Base-by-base conservation (phyloP, 1,140 invertebrate genomes). In the Sarcophaga bullata region DNA sequence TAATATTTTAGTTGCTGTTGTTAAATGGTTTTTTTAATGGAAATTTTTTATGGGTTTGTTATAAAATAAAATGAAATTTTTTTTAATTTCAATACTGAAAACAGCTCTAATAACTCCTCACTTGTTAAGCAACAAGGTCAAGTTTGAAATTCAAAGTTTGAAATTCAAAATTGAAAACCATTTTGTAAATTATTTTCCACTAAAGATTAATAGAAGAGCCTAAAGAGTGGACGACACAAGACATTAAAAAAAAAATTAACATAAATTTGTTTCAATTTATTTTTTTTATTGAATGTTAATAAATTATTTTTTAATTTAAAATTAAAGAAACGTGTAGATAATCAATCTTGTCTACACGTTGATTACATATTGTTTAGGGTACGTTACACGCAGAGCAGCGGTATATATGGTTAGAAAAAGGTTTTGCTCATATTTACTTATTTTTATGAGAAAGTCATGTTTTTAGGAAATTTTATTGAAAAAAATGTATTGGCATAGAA, bases 231-330 rank as follows among this genome's bases (percentile, higher is more conserved):
- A 2, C 25, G n/a, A 37, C 25, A 37, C 1, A 4, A 37, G 25
- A 37, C 25, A 37, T 37, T 37, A 37, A 37, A 37, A 4, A 37
- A n/a, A 8, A 68, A 68, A 68, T 68, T 68, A 19, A 25, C 62
- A 68, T 68, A 68, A 17, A 17, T 62, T n/a, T 68, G 62, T 68
- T 37, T 37, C 17, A 17, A 19, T 13, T n/a, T n/a, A 13, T n/a
- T 13, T 58, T n/a, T 13, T 58, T 58, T n/a, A 13, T 58, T 58
- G n/a, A 68, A 68, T 19, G n/a, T 8, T 68, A 17, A 68, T 68
- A 68, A 17, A 68, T 68, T 68, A 19, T 68, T 19, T 68, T 68
- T 19, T 68, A 68, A 68, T 68, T 17, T 68, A 9, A 68, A n/a
- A 68, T 19, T 68, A 68, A 68, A 19, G n/a, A 52, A 52, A 52